A percentile compares a stretch with the other conserved stretches of the same genome.
Conservation (phyloP, 2,797 vertebrate genomes). For the Apogon talboti region DNA sequence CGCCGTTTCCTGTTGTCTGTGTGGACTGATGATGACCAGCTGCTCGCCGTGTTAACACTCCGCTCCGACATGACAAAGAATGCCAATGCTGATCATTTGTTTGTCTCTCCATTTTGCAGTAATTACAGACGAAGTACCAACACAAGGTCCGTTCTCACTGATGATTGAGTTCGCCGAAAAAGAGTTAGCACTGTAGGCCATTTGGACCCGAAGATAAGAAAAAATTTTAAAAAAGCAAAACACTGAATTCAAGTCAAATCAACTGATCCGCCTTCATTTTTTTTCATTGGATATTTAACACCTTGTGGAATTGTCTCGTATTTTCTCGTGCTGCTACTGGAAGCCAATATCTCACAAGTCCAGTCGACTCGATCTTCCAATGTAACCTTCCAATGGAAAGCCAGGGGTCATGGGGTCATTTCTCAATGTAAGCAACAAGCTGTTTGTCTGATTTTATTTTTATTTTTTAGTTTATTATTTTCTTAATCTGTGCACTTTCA, state of each 20-base stretch:
- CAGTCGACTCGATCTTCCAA: slow-evolving; percentile 73
- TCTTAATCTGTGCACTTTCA: slow-evolving; percentile 94
- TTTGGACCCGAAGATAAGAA: slow-evolving; percentile 73
- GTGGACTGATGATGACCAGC: slow-evolving; percentile 51
- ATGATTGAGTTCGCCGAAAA: slow-evolving; percentile 77
- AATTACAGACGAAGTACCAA: slow-evolving; percentile 79
- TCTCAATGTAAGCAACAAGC: slow-evolving; percentile 64
- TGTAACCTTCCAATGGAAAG: slow-evolving; percentile 51
- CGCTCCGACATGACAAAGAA: slow-evolving; percentile 43
- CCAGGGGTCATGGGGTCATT: slow-evolving; percentile 61
- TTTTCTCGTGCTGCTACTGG: slow-evolving; percentile 82
- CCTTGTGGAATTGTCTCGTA: slow-evolving; percentile 70
- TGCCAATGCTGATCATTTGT: slow-evolving; percentile 85
- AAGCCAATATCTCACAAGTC: slow-evolving; percentile 87
- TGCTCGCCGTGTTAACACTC: slow-evolving; percentile 45
- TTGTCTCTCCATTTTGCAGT: slow-evolving; percentile 90
- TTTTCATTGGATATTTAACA: slow-evolving; percentile 29
- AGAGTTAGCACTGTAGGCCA: slow-evolving; percentile 62
- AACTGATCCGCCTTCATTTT: slow-evolving; percentile 20
- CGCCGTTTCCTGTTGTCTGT: slow-evolving; percentile 49
- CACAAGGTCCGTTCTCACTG: slow-evolving; percentile 83
- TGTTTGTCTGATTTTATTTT: slow-evolving; percentile 62
- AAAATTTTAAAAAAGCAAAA: slow-evolving; percentile 32
- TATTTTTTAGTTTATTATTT: slow-evolving; percentile 61
- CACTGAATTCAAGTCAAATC: slow-evolving; percentile 34